Evolutionary conservation across 2,888 invertebrate genomes (phyloP).

Genomic region (Luperina testacea): DNA sequence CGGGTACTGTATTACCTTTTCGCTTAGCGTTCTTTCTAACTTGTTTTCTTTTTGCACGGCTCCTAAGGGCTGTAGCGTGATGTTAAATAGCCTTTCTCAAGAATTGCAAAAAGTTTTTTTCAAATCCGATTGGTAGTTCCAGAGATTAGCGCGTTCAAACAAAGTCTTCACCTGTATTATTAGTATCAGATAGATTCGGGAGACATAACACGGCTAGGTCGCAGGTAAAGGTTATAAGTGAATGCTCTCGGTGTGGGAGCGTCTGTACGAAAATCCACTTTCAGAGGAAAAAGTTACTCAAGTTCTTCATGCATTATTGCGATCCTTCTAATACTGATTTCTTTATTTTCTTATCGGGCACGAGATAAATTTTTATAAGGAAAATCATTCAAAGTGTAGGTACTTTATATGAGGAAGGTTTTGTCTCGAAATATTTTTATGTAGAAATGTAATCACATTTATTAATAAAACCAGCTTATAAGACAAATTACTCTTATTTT

Average conservation of each 20-base stretch:
- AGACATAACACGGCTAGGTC: not conserved
- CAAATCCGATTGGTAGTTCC: not conserved
- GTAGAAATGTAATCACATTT: conserved; percentile 11
- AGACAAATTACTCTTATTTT: not conserved
- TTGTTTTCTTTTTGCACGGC: not conserved
- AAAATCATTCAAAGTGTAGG: conserved; percentile 11
- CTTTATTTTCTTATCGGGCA: conserved; percentile 24
- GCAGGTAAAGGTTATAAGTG: not conserved
- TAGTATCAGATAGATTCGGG: not conserved
- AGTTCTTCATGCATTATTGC: conserved; percentile 27
- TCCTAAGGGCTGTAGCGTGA: not conserved
- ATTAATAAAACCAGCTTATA: not conserved
- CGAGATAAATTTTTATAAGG: not conserved
- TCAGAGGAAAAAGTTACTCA: conserved; percentile 17
- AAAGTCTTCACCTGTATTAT: not conserved
- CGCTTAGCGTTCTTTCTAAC: not conserved
- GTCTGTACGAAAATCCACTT: conserved; percentile 7
- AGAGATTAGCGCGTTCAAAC: not conserved
- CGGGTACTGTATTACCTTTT: not conserved
- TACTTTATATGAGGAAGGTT: conserved; percentile 27
- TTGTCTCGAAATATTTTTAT: conserved; percentile 9
- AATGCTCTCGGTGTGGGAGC: not conserved
- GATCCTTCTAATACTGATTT: conserved; percentile 25
- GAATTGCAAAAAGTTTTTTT: not conserved
- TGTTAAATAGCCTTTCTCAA: not conserved